phyloP scores from a whole-genome alignment of 2,888 invertebrate genomes.

The Xestia ashworthii region DNA sequence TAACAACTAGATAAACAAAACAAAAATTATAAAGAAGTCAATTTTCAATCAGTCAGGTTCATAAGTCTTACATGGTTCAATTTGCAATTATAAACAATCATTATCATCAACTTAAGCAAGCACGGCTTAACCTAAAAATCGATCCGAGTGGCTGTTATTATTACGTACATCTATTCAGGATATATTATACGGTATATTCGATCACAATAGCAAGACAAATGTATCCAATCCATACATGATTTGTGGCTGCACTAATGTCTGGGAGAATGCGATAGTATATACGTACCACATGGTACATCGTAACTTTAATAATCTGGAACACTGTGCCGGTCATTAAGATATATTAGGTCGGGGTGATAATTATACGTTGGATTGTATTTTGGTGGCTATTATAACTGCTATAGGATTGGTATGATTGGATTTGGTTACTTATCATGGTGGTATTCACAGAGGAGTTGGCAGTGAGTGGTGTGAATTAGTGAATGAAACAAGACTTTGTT shows the following conservation, averaged over 20 bases:
- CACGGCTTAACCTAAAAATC: too few species aligned
- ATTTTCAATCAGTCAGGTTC: too few species aligned
- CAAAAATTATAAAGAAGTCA: too few species aligned
- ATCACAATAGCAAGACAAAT: constrained; percentile 78
- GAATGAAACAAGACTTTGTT: too few species aligned
- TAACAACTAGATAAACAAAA: too few species aligned
- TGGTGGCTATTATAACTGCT: not conserved
- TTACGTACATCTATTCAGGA: constrained; percentile 3
- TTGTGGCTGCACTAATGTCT: constrained; percentile 78
- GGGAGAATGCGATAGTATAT: constrained; percentile 68
- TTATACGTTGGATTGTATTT: constrained; percentile 44
- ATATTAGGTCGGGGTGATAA: constrained; percentile 50
- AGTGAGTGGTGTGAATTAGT: too few species aligned
- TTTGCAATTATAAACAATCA: too few species aligned
- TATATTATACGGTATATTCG: constrained; percentile 57
- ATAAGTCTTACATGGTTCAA: too few species aligned
- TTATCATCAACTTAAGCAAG: too few species aligned
- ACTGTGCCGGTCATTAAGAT: constrained; percentile 53
- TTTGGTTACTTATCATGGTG: not conserved
- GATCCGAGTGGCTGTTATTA: too few species aligned
- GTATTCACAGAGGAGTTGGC: not conserved
- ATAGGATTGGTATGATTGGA: not conserved
- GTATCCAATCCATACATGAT: constrained; percentile 78
- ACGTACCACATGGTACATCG: constrained; percentile 64
- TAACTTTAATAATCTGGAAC: constrained; percentile 63